Evolutionary conservation across 2,888 invertebrate species (phyloP).

Genomic region (Encarsia formosa): DNA sequence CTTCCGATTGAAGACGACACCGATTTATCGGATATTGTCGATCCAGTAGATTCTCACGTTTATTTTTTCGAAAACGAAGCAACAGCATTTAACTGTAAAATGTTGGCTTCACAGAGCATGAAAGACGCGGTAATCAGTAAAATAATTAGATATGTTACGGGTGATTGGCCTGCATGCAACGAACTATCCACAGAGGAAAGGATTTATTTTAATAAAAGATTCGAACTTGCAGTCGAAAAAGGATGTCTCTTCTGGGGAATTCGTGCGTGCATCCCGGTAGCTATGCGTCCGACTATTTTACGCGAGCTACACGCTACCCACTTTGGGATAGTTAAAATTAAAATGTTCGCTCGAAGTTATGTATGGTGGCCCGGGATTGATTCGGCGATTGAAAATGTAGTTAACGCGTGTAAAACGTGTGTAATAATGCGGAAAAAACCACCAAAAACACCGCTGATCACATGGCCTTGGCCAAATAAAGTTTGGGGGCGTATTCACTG

Average conservation of each 20-base stretch:
- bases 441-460: constrained; percentile 23
- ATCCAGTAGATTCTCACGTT: constrained; percentile 8
- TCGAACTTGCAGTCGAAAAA: constrained; percentile 22
- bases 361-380: constrained; percentile 29
- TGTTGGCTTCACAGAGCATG: constrained; percentile 6
- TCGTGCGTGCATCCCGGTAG: constrained; percentile 17
- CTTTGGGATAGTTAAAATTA: constrained; percentile 28
- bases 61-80: constrained; percentile 16
- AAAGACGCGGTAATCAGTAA: neutral
- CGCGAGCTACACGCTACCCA: constrained; percentile 26
- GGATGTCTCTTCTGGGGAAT: constrained; percentile 25
- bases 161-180: neutral
- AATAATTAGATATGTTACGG: neutral
- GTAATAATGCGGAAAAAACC: constrained; percentile 20
- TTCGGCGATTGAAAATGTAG: constrained; percentile 23
- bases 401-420: constrained; percentile 23
- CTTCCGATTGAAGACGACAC: constrained; percentile 13
- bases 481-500: constrained; percentile 29
- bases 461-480: constrained; percentile 20
- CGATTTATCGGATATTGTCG: neutral
- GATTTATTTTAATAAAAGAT: constrained; percentile 2
- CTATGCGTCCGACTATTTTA: constrained; percentile 11
- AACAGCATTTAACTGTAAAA: constrained; percentile 6
- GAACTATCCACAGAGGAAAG: neutral
- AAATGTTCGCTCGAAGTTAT: constrained; percentile 26